Evolutionary conservation across 37 sponge, comb jelly and placozoan genomes (phyloP), one percentile per base, ranked within the genome.

Genomic region (Ianthella basta): DNA sequence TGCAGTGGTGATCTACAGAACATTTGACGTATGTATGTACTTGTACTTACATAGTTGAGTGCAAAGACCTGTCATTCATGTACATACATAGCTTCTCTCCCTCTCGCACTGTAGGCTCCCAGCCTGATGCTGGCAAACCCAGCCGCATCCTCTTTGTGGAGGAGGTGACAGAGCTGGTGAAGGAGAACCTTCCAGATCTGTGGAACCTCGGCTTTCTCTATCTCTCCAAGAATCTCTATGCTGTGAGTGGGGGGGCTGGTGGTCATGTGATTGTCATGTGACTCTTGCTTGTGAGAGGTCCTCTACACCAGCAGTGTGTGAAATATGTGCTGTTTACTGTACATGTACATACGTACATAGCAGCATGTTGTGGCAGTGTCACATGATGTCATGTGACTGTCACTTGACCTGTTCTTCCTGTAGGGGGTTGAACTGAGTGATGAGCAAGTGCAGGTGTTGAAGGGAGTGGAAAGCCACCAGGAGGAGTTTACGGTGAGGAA

Each of bases 171-270:
- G 93, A 64, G 14, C 60, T 95, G 25, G 39, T 93, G 1, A 56
- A 36, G 19, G 89, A 88, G 85, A 95, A 30, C 27, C 80, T 97
- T 6, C 96, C 97, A 5, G 89, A 92, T 64, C 79, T 97, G 59
- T 97, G 96, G 91, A 90, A 80, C 56, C 89, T 97, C 38, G 95
- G 89, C 24, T 89, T 83, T 21, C 92, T 92, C 60, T 97, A 97
- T 84, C 59, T 94, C 27, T 78, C 83, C 53, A 82, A 83, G 10
- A 56, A 72, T 0, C 84, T 97, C 18, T 89, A 93, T 34, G 37
- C 30, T 70, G 72, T 88, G 53, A 85, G 61, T 50, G 40, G 4
- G 2, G 1, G 63, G 4, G 63, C 27, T 5, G n/a, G 63, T 56
- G 63, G 4, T 23, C 27, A 27, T 61, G 63, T 61, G 63, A 23